Evolutionary conservation across 2,113 vertebrate genomes (phyloP).

Genomic region (Suricata suricatta): DNA sequence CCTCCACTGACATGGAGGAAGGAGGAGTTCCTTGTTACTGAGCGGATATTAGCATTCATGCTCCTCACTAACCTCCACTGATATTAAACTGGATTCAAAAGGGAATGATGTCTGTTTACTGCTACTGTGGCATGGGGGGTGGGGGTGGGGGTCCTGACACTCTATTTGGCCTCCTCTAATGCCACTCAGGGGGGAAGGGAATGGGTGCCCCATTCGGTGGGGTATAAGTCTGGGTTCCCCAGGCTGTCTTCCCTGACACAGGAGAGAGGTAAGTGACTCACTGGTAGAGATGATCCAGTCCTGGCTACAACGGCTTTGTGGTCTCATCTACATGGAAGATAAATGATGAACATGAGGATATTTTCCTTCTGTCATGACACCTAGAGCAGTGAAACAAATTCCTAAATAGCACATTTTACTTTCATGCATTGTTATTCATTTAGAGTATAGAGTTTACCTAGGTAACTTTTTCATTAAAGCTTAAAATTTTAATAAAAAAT

Average conservation of each 20-base stretch:
- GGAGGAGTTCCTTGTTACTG: neutral
- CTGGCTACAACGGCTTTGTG: neutral
- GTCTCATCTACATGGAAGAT: neutral
- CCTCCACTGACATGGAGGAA: neutral
- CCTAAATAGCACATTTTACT: neutral
- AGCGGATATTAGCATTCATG: neutral
- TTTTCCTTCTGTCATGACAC: neutral
- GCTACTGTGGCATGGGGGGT: no score
- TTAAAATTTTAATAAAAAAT: neutral
- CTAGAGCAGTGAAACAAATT: neutral
- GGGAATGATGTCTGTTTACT: neutral
- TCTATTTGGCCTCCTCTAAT: neutral
- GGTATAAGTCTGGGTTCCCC: fast-evolving
- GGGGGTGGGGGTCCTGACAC: no score
- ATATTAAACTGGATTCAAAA: neutral
- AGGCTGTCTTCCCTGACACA: neutral
- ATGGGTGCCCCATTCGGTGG: neutral
- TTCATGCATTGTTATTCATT: no score
- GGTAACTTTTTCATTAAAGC: neutral
- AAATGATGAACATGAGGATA: neutral
- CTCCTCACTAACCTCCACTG: neutral
- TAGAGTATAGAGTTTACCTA: neutral
- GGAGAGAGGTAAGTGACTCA: fast-evolving
- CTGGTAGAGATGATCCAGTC: neutral
- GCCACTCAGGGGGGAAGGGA: fast-evolving